Conservation (phyloP, 1,140 invertebrate species). For the Batillaria attramentaria region DNA sequence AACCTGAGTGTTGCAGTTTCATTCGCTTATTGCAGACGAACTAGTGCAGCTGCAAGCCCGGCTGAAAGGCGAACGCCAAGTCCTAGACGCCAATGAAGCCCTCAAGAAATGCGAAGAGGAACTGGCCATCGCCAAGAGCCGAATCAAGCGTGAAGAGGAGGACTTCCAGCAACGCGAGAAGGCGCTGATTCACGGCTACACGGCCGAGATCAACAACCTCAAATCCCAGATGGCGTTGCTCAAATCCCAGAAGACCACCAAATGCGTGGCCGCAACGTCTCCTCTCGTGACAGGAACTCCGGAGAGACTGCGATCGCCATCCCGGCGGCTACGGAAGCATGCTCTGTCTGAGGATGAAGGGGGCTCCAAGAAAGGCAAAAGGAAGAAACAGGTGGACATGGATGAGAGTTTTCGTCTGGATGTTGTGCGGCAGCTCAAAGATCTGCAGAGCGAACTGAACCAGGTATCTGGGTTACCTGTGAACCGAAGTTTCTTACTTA, state of each 20-base stretch:
- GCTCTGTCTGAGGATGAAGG: neutral
- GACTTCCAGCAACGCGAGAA: slow-evolving; percentile 55
- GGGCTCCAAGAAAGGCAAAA: slow-evolving; percentile 19
- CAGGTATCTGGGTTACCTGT: too few relatives aligned
- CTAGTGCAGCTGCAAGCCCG: neutral
- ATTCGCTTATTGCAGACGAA: neutral
- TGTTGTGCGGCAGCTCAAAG: slow-evolving; percentile 43
- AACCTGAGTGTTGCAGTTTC: too few relatives aligned
- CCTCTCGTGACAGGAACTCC: slow-evolving; percentile 5
- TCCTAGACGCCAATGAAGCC: neutral
- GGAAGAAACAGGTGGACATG: slow-evolving; percentile 21
- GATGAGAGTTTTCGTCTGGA: slow-evolving; percentile 42
- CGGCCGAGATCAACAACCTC: slow-evolving; percentile 56
- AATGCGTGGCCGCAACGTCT: slow-evolving; percentile 2
- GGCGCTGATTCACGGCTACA: slow-evolving; percentile 63
- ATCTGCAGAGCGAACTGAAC: slow-evolving; percentile 45
- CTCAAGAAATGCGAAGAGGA: slow-evolving; percentile 42
- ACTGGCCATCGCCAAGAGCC: slow-evolving; percentile 35
- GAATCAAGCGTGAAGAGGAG: slow-evolving; percentile 48
- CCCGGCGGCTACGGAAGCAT: slow-evolving; percentile 14
- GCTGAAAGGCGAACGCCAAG: neutral
- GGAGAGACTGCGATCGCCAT: neutral
- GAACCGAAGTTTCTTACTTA: neutral
- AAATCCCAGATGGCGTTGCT: slow-evolving; percentile 49
- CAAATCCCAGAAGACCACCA: slow-evolving; percentile 21